Evolutionary conservation across 2,797 vertebrate genomes (phyloP).

Genomic region (Halcyon leucocephala): DNA sequence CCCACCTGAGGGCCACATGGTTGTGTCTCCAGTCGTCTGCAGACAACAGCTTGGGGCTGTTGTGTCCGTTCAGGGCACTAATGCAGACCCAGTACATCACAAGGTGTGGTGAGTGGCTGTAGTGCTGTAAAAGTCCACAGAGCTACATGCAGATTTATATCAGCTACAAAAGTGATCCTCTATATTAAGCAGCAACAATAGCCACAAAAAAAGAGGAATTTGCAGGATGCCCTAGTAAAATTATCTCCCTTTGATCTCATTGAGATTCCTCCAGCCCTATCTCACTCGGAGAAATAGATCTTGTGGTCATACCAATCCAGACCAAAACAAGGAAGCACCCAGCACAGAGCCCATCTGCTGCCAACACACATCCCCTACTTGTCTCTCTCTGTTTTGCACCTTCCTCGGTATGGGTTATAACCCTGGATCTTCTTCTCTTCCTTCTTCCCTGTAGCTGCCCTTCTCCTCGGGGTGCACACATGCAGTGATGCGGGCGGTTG

Average conservation of each 20-base stretch:
- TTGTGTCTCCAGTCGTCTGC: background rate
- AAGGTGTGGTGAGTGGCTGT: background rate
- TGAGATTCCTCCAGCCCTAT: background rate
- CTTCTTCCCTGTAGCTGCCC: background rate
- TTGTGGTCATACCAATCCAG: background rate
- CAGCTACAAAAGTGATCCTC: background rate
- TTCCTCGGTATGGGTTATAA: background rate
- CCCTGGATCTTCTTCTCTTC: background rate
- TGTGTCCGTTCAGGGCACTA: background rate
- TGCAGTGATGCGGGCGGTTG: background rate
- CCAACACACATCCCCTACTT: background rate
- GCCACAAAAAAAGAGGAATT: background rate
- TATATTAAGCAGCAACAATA: background rate
- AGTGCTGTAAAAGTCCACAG: background rate
- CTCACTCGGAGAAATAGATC: background rate
- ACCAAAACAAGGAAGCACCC: background rate
- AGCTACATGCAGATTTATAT: background rate
- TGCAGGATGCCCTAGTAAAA: background rate
- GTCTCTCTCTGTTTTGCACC: background rate
- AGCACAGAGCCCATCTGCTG: background rate
- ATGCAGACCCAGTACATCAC: background rate
- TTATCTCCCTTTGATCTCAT: background rate
- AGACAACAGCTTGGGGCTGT: background rate
- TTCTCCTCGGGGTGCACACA: background rate
- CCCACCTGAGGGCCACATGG: background rate